Conservation (phyloP, 1,140 invertebrate genomes). For the Caenorhabditis latens region DNA sequence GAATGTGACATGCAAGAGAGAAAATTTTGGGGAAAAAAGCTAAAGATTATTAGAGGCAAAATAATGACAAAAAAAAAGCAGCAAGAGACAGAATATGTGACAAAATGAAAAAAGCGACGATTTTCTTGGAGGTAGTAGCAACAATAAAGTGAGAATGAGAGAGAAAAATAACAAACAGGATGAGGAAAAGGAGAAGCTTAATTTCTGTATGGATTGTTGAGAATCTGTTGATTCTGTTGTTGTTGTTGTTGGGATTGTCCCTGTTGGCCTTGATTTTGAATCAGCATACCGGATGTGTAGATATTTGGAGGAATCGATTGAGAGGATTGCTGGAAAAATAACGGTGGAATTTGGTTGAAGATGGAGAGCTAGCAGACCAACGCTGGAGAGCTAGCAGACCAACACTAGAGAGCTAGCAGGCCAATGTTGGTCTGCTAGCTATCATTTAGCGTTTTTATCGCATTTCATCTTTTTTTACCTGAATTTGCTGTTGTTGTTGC, state of each 20-base stretch:
- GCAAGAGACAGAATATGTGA: too few relatives aligned
- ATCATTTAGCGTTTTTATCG: not conserved
- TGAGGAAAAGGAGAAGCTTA: not conserved
- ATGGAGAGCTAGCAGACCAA: too few relatives aligned
- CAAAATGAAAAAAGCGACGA: too few relatives aligned
- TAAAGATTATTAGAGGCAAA: too few relatives aligned
- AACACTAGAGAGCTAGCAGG: too few relatives aligned
- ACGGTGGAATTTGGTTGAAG: not conserved
- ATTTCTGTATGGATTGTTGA: constrained; percentile 21
- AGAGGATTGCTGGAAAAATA: constrained; percentile 32
- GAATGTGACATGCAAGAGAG: not conserved
- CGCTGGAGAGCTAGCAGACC: too few relatives aligned
- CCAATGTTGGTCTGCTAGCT: not conserved
- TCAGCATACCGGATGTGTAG: constrained; percentile 29
- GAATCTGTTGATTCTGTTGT: constrained; percentile 2
- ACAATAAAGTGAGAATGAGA: too few relatives aligned
- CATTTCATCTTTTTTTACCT: constrained; percentile 6
- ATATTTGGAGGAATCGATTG: constrained; percentile 17
- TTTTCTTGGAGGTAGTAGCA: too few relatives aligned
- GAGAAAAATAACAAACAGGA: not conserved
- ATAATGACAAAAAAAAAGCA: too few relatives aligned
- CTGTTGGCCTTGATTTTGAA: constrained; percentile 34
- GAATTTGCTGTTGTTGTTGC: constrained; percentile 56
- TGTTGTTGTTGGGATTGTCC: not conserved
- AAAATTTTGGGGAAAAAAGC: too few relatives aligned